Evolutionary conservation across 2,888 invertebrate species (phyloP).

Genomic region (Marasmarcha lunaedactyla): DNA sequence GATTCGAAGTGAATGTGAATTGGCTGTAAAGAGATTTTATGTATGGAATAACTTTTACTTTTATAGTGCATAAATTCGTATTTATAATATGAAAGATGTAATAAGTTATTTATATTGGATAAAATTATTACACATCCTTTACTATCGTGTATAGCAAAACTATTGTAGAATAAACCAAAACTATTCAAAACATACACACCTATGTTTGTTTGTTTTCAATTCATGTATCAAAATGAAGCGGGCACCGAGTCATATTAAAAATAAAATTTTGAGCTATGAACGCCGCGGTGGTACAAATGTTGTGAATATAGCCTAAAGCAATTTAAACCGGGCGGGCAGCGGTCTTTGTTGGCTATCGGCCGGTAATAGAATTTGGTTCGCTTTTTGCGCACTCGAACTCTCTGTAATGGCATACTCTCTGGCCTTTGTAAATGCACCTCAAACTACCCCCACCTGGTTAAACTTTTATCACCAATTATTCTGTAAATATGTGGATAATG

Average conservation of each 20-base stretch:
- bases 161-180: too few relatives aligned
- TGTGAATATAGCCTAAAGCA: slow-evolving; percentile 64
- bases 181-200: too few relatives aligned
- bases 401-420: slow-evolving; percentile 53
- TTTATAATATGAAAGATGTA: too few relatives aligned
- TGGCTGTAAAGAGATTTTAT: too few relatives aligned
- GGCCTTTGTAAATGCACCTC: slow-evolving; percentile 64
- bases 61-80: too few relatives aligned
- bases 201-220: too few relatives aligned
- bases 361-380: slow-evolving; percentile 68
- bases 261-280: slow-evolving; percentile 41
- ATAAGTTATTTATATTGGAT: too few relatives aligned
- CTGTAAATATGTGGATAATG: slow-evolving; percentile 19
- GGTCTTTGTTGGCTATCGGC: slow-evolving; percentile 69
- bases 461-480: slow-evolving; percentile 23
- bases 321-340: slow-evolving; percentile 56
- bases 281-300: slow-evolving; percentile 51
- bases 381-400: slow-evolving; percentile 60
- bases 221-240: too few relatives aligned
- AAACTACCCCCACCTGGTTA: slow-evolving; percentile 17
- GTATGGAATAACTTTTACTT: too few relatives aligned
- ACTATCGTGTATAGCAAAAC: too few relatives aligned
- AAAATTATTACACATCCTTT: too few relatives aligned
- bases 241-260: slow-evolving; percentile 25
- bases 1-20: too few relatives aligned